Evolutionary conservation across 2,113 vertebrate species (phyloP).

Genomic region (Trematocara marginatum): DNA sequence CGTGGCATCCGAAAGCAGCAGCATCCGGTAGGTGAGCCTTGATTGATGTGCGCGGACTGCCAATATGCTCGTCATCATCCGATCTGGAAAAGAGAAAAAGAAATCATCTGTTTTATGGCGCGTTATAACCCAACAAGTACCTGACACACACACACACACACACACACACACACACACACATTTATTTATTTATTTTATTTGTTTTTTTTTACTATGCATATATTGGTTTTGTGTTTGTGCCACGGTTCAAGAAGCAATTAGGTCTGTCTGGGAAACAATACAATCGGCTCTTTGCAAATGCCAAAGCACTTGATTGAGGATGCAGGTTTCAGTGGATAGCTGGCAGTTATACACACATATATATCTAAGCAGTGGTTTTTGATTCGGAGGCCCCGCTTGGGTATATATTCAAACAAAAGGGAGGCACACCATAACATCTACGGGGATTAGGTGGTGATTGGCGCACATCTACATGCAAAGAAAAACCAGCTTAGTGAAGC

Average conservation of each 20-base stretch:
- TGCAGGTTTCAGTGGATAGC: slow-evolving; percentile 3
- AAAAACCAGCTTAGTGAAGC: background rate
- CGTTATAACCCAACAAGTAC: slow-evolving; percentile 18
- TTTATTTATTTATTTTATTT: background rate
- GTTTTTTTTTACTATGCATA: background rate
- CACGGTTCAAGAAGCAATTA: background rate
- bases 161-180: no score
- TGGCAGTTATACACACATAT: background rate
- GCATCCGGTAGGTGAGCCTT: slow-evolving; percentile 59
- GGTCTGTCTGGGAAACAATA: slow-evolving; percentile 16
- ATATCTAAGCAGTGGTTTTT: background rate
- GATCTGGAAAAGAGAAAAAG: background rate
- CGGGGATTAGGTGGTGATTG: background rate
- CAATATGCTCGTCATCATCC: slow-evolving; percentile 39
- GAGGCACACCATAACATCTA: background rate
- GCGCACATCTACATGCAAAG: background rate
- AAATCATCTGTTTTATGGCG: background rate
- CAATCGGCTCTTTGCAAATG: slow-evolving; percentile 13
- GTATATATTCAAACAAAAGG: slow-evolving; percentile 42
- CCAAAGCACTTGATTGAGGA: slow-evolving; percentile 45
- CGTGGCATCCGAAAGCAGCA: slow-evolving; percentile 11
- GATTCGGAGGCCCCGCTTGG: slow-evolving; percentile 38
- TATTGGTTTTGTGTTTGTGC: background rate
- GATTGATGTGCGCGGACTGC: slow-evolving; percentile 55
- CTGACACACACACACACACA: background rate